These are phyloP conservation scores for Meriones psammophilus DNA, from an alignment of 2,797 vertebrate genomes.

Conservation along the genomic window DNA sequence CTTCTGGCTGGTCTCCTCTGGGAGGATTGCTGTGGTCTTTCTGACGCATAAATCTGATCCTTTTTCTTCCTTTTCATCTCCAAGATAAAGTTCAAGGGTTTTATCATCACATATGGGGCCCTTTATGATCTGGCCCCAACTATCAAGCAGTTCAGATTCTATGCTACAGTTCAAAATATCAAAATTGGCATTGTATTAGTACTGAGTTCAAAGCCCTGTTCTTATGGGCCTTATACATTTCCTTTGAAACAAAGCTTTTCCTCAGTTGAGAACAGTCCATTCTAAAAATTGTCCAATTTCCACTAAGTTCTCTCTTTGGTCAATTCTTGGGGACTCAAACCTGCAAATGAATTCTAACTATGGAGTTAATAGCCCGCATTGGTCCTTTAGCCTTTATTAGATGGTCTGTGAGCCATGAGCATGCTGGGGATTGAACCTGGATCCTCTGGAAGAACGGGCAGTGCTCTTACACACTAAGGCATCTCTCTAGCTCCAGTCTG, in stretches of 20 bases:
- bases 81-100: too few species aligned
- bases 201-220: conserved; percentile 9
- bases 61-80: too few species aligned
- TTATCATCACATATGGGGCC: too few species aligned
- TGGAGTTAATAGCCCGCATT: background rate
- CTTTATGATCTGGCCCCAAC: too few species aligned
- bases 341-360: background rate
- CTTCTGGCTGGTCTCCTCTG: too few species aligned
- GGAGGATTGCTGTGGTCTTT: too few species aligned
- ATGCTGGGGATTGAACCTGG: too few species aligned
- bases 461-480: too few species aligned
- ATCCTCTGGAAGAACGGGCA: too few species aligned
- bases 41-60: too few species aligned
- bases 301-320: background rate
- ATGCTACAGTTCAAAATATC: conserved; percentile 25
- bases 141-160: conserved; percentile 1
- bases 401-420: too few species aligned
- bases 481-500: too few species aligned
- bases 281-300: conserved; percentile 26
- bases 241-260: background rate
- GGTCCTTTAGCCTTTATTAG: background rate
- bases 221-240: conserved; percentile 14
- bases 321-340: background rate
- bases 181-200: conserved; percentile 6
- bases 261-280: background rate